Percentiles rank a stretch among this genome's conserved stretches.
phyloP scores from a whole-genome alignment of 2,113 vertebrate species.

The Maccullochella peelii region DNA sequence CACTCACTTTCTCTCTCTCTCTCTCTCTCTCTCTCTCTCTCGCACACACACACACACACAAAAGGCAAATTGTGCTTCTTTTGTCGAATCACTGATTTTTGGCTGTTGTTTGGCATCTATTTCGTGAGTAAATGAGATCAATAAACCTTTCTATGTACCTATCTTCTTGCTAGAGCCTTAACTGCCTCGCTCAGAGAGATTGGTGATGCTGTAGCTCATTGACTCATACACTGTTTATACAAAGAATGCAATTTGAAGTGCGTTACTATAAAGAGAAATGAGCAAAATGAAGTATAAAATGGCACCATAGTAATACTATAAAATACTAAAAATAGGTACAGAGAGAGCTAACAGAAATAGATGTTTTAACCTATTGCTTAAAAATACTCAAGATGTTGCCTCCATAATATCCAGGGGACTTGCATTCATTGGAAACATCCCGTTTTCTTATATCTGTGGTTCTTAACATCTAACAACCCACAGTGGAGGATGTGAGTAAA shows the following conservation, averaged over 20 bases:
- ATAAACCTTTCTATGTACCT: background rate
- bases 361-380: constrained; percentile 11
- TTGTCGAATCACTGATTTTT: constrained; percentile 17
- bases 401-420: constrained; percentile 2
- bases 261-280: background rate
- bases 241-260: background rate
- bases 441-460: constrained; percentile 27
- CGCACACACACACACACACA: background rate
- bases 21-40: background rate
- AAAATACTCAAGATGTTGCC: background rate
- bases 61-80: background rate
- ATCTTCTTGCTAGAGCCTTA: background rate
- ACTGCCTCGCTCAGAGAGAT: background rate
- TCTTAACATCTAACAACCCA: constrained; percentile 33
- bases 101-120: background rate
- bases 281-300: constrained; percentile 17
- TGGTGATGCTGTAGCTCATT: background rate
- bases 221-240: background rate
- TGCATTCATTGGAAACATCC: constrained; percentile 18
- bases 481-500: constrained; percentile 33
- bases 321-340: background rate
- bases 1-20: background rate
- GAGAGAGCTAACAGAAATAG: background rate
- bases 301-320: background rate
- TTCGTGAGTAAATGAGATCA: background rate